These are phyloP conservation scores for Florisuga fusca DNA, from an alignment of 2,797 vertebrate species.

Conservation along the genomic window DNA sequence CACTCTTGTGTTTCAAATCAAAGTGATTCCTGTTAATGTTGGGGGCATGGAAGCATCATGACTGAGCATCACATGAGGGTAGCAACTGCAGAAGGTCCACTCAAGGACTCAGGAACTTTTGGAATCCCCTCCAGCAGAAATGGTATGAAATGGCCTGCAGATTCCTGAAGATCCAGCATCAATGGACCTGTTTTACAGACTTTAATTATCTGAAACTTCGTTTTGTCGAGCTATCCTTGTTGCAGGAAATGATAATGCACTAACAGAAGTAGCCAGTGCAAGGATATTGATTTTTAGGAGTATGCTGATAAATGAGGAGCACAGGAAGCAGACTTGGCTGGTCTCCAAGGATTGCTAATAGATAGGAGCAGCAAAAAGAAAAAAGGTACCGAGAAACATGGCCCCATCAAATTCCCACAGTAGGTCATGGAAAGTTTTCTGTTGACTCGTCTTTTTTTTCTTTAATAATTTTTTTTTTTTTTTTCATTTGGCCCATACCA, in stretches of 20 bases:
- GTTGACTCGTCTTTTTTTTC: background rate
- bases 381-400: background rate
- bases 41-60: background rate
- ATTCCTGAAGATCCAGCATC: background rate
- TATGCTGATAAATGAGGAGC: constrained; percentile 22
- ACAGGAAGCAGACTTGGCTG: constrained; percentile 23
- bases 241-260: constrained; percentile 31
- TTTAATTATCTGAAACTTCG: constrained; percentile 22
- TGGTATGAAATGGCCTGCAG: background rate
- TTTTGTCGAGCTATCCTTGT: constrained; percentile 12
- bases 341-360: background rate
- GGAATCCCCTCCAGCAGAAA: background rate
- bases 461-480: background rate
- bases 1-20: background rate
- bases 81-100: background rate
- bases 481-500: background rate
- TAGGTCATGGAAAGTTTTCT: background rate
- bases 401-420: background rate
- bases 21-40: background rate
- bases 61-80: background rate
- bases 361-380: background rate
- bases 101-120: background rate
- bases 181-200: background rate
- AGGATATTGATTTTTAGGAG: constrained; percentile 42
- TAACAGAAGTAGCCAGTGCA: background rate